Evolutionary conservation across 2,797 vertebrate genomes (phyloP), one percentile per base, ranked within the genome.

Genomic region (Vireo griseus): DNA sequence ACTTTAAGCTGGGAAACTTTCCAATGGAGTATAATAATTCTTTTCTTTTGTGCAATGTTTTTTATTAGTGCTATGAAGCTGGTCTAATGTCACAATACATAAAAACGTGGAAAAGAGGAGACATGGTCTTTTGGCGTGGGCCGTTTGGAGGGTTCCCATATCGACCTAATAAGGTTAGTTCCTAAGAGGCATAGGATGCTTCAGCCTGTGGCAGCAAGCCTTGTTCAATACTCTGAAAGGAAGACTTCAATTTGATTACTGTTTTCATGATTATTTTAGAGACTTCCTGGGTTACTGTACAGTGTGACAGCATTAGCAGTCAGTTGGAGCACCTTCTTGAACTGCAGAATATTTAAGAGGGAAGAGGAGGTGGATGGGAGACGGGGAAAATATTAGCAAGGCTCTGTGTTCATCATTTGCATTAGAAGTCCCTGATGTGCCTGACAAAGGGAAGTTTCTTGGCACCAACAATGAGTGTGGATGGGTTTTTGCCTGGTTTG

Each of bases 101-200:
- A 68, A 96, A 92, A 94, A 97, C 97, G 0, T 98, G 98, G 98
- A 98, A 93, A 94, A 90, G 92, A 94, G 98, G 97, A 92, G 97
- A 98, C 24, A 9, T 26, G 15, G 93, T 98, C 69, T 97, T 97
- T 75, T 98, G 98, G 98, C 95, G 98, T 93, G 98, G 98, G 57
- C 98, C 98, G 0, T 98, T 98, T 10, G 98, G 98, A 97, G 95
- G 96, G 59, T 98, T 98, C 96, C 91, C 96, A 12, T 98, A 98
- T 88, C 97, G 37, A 82, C 96, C 98, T 78, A 98, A 98, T 74
- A 94, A 98, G 98, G 98, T 98, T 62, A 97, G 97, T 96, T 51
- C 93, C 66, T 86, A 13, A 80, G 58, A 88, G 67, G 50, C 35
- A 18, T 3, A 16, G 79, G 86, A 82, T 84, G 47, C 50, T 72